A percentile compares a stretch with the other conserved stretches of the same genome.
These are phyloP conservation scores for Dynastes grantii DNA, from an alignment of 2,888 invertebrate genomes.

Conservation along the genomic window DNA sequence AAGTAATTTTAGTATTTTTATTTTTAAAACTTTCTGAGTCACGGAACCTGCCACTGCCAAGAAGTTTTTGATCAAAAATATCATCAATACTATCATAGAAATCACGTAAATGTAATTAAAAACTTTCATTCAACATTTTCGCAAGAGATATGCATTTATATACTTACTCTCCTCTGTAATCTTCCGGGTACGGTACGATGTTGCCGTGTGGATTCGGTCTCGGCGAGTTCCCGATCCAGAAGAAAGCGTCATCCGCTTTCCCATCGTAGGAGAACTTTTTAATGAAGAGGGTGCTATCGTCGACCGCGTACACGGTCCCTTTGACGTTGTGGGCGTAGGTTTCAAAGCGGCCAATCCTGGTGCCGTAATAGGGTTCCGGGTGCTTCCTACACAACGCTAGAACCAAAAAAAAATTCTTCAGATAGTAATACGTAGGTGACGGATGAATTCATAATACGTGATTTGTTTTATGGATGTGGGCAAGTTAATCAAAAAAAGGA, in stretches of 20 bases:
- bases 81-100: too few relatives aligned
- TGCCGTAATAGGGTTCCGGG: slow-evolving; percentile 83
- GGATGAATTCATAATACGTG: not conserved
- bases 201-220: slow-evolving; percentile 88
- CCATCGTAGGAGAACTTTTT: slow-evolving; percentile 92
- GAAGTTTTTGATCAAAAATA: too few relatives aligned
- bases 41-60: too few relatives aligned
- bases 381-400: slow-evolving; percentile 64
- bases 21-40: too few relatives aligned
- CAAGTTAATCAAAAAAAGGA: too few relatives aligned
- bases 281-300: slow-evolving; percentile 90
- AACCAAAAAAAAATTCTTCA: slow-evolving; percentile 53
- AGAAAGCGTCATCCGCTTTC: slow-evolving; percentile 89
- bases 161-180: slow-evolving; percentile 84
- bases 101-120: too few relatives aligned
- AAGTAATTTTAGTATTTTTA: too few relatives aligned
- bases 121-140: too few relatives aligned
- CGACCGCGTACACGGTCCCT: slow-evolving; percentile 90
- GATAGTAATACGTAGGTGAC: not conserved
- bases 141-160: not conserved
- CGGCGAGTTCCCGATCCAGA: slow-evolving; percentile 90
- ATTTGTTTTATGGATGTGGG: too few relatives aligned
- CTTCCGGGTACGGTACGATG: slow-evolving; percentile 90
- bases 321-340: slow-evolving; percentile 86
- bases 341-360: slow-evolving; percentile 81